These are phyloP conservation scores for Neodon shergylaensis DNA, from an alignment of 2,113 vertebrate genomes.

Conservation along the genomic window DNA sequence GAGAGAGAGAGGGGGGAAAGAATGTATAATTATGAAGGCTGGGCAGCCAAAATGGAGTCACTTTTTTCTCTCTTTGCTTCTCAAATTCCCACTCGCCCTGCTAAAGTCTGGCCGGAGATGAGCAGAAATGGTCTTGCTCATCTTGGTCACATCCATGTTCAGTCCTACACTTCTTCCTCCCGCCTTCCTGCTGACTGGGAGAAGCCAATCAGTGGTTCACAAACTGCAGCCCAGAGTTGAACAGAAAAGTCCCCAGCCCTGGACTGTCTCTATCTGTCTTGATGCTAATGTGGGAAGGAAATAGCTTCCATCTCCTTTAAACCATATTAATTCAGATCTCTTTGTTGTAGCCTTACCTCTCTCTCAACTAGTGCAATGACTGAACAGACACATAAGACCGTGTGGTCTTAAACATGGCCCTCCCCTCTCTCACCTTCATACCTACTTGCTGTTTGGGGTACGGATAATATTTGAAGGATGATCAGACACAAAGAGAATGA, in stretches of 20 bases:
- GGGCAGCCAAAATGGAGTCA: not conserved
- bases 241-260: not conserved
- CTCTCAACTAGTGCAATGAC: not conserved
- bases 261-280: not conserved
- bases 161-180: not conserved
- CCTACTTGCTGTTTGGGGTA: not conserved
- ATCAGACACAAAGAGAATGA: not conserved
- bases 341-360: not conserved
- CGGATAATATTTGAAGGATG: not conserved
- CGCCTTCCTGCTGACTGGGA: not conserved
- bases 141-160: not conserved
- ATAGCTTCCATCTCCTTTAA: not conserved
- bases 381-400: not conserved
- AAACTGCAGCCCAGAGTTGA: not conserved
- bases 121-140: not conserved
- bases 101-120: not conserved
- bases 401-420: fast-evolving
- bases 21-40: not conserved
- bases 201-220: not conserved
- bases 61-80: not conserved
- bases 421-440: too few relatives aligned
- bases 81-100: not conserved
- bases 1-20: not conserved
- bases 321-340: not conserved
- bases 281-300: not conserved